phyloP scores from a whole-genome alignment of 2,113 vertebrate genomes.

The Brachirus orientalis region DNA sequence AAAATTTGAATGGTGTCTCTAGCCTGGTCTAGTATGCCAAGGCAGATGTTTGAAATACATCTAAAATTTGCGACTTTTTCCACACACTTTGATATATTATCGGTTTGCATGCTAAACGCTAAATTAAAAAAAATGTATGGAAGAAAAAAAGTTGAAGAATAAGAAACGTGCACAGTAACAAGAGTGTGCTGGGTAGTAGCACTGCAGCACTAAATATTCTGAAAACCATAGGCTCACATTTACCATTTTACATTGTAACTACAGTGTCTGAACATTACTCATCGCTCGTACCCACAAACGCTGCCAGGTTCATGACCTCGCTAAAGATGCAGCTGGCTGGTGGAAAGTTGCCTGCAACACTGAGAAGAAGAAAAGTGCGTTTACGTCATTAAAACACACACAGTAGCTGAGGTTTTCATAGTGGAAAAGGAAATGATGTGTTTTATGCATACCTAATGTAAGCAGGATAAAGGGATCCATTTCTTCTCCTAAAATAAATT shows the following conservation, averaged over 20 bases:
- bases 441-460: conserved; percentile 86
- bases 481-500: conserved; percentile 68
- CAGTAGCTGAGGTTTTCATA: background rate
- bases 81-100: too few species aligned
- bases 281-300: conserved; percentile 84
- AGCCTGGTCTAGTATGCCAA: too few species aligned
- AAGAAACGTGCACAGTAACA: too few species aligned
- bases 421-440: background rate
- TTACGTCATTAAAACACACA: background rate
- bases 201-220: too few species aligned
- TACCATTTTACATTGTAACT: background rate
- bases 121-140: too few species aligned
- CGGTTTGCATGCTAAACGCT: too few species aligned
- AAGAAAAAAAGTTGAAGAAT: too few species aligned
- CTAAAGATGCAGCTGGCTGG: conserved; percentile 94
- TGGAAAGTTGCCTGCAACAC: conserved; percentile 88
- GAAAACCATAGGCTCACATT: background rate
- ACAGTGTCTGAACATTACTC: background rate
- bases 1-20: too few species aligned
- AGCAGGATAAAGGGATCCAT: conserved; percentile 80
- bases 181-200: too few species aligned
- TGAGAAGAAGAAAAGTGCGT: conserved; percentile 66
- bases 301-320: conserved; percentile 92
- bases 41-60: too few species aligned
- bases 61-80: too few species aligned